Percentiles rank a stretch among this genome's conserved stretches.
Evolutionary conservation across 2,888 invertebrate species (phyloP).

Genomic region (Campoplex nolae): DNA sequence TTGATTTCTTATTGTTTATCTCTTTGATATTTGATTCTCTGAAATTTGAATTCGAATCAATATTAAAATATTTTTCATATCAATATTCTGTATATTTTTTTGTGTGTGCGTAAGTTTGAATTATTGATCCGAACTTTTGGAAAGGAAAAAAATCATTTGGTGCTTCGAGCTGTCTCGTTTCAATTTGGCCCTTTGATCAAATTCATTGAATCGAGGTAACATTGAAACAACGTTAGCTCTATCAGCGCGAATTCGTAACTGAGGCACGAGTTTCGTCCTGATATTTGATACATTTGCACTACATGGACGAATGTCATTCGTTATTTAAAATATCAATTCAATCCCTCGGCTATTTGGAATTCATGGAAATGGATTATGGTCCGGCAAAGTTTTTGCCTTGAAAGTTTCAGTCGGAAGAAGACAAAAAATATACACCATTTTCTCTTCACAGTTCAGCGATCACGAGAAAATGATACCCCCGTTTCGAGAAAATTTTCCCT

Average conservation of each 20-base stretch:
- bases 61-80: not conserved
- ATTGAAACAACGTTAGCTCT: slow-evolving; percentile 6
- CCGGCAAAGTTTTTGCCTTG: slow-evolving; percentile 30
- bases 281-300: slow-evolving; percentile 3
- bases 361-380: slow-evolving; percentile 56
- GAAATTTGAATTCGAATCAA: not conserved
- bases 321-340: not conserved
- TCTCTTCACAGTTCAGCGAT: slow-evolving; percentile 40
- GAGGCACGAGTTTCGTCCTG: not conserved
- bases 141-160: too few species aligned
- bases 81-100: not conserved
- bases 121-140: too few species aligned
- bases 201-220: not conserved
- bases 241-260: not conserved
- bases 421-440: not conserved
- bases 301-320: not conserved
- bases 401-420: not conserved
- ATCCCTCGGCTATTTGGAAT: slow-evolving; percentile 47
- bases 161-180: not conserved
- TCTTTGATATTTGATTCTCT: not conserved
- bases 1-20: not conserved
- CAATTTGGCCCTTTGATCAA: not conserved
- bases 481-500: not conserved
- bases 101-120: too few species aligned
- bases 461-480: slow-evolving; percentile 7